Conservation (phyloP, 1,140 invertebrate genomes). For the Drosophila melanica region DNA sequence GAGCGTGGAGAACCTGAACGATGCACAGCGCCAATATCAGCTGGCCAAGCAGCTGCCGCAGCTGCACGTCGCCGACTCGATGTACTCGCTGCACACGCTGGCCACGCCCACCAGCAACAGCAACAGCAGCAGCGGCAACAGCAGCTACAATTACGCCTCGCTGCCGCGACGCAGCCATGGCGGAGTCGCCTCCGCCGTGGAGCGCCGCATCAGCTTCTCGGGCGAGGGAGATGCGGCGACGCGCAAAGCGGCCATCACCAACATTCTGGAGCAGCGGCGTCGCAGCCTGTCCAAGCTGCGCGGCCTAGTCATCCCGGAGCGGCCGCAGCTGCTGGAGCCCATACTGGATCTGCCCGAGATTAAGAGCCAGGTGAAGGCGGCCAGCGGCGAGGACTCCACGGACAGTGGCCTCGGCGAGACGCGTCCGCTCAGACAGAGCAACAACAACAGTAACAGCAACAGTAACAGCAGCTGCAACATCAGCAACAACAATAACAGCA, state of each 20-base stretch:
- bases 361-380: constrained; percentile 86
- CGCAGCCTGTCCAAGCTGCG: constrained; percentile 92
- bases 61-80: constrained; percentile 71
- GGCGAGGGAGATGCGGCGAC: constrained; percentile 80
- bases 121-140: constrained; percentile 18
- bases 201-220: constrained; percentile 85
- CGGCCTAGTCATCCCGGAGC: constrained; percentile 93
- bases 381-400: constrained; percentile 70
- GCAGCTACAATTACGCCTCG: constrained; percentile 71
- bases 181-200: constrained; percentile 67
- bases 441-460: constrained; percentile 5
- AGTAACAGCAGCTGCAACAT: constrained; percentile 22
- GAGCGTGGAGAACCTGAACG: constrained; percentile 82
- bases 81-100: constrained; percentile 76
- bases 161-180: constrained; percentile 77
- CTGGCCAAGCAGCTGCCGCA: constrained; percentile 72
- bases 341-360: constrained; percentile 92
- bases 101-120: constrained; percentile 26
- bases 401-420: constrained; percentile 72
- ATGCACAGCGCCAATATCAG: constrained; percentile 77
- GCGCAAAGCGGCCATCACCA: constrained; percentile 78
- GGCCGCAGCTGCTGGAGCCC: constrained; percentile 85
- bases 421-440: constrained; percentile 14
- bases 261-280: constrained; percentile 89
- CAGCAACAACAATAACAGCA: neutral